Evolutionary conservation across 2,888 invertebrate species (phyloP).

Genomic region (Melitaea athalia): DNA sequence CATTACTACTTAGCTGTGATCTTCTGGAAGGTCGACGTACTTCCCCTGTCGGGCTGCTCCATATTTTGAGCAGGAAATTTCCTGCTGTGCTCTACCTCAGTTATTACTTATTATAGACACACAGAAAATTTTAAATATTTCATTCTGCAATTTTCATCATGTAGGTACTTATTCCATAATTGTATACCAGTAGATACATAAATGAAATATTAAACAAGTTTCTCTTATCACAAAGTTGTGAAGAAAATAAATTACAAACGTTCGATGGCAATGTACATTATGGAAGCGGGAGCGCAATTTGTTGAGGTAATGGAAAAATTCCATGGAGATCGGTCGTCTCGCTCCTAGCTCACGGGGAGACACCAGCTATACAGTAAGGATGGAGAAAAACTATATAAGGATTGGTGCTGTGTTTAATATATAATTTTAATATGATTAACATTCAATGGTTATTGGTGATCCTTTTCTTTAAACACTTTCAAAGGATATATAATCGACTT

Average conservation of each 20-base stretch:
- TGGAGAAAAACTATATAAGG: neutral
- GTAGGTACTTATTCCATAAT: neutral
- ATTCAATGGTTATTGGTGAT: neutral
- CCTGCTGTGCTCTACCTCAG: too few species aligned
- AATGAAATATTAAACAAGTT: slow-evolving; percentile 16
- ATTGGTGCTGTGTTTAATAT: neutral
- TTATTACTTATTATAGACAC: too few species aligned
- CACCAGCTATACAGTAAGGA: slow-evolving; percentile 18
- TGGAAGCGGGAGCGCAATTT: slow-evolving; percentile 69
- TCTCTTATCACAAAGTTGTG: slow-evolving; percentile 29
- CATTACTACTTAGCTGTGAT: too few species aligned
- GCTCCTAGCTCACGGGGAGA: slow-evolving; percentile 28
- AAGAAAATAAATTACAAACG: slow-evolving; percentile 62
- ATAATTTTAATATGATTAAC: neutral
- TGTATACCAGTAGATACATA: neutral
- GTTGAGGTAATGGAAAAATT: slow-evolving; percentile 77
- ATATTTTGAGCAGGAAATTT: too few species aligned
- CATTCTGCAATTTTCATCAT: neutral
- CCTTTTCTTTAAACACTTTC: too few species aligned
- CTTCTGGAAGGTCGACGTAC: too few species aligned
- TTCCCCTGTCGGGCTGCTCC: too few species aligned
- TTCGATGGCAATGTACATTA: slow-evolving; percentile 51
- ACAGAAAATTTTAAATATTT: too few species aligned
- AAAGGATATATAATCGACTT: too few species aligned
- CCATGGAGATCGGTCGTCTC: slow-evolving; percentile 67